These are phyloP conservation scores for Protomyctophum bolini DNA, from an alignment of 2,113 vertebrate genomes.

Conservation along the genomic window DNA sequence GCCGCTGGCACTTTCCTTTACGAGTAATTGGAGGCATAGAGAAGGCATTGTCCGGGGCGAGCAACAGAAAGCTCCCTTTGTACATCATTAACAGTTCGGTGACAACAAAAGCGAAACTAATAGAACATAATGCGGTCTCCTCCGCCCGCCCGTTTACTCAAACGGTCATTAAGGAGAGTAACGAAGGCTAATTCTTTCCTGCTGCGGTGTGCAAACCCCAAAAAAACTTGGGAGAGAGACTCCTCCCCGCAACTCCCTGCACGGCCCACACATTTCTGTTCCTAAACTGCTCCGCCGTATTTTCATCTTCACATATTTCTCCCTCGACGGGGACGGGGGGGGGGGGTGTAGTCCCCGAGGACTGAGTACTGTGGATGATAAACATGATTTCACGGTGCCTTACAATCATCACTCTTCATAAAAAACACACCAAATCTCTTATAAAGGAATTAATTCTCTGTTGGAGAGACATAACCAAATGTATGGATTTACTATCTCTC, in stretches of 20 bases:
- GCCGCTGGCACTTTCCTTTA: conserved; percentile 53
- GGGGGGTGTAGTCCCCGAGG: neutral
- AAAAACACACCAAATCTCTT: conserved; percentile 53
- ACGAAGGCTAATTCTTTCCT: conserved; percentile 58
- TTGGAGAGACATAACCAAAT: conserved; percentile 55
- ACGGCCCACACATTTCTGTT: conserved; percentile 16
- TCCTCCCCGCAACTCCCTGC: conserved; percentile 39
- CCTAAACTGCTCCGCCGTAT: no score
- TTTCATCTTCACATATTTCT: neutral
- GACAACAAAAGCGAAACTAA: conserved; percentile 63
- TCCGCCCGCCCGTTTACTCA: conserved; percentile 56
- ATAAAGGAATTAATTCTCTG: conserved; percentile 62
- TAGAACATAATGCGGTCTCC: conserved; percentile 63
- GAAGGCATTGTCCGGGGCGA: conserved; percentile 60
- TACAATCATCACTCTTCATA: conserved; percentile 60
- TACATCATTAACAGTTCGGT: conserved; percentile 65
- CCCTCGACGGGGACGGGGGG: neutral
- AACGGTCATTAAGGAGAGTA: conserved; percentile 64
- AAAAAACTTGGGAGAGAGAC: conserved; percentile 35
- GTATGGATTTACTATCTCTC: neutral
- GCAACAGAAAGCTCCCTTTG: conserved; percentile 44
- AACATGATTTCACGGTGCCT: conserved; percentile 58
- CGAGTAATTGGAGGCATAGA: conserved; percentile 62
- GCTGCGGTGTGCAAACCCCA: conserved; percentile 39
- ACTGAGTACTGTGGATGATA: conserved; percentile 46